Conservation (phyloP, 2,888 invertebrate species). For the Pseudolycoriella hygida region DNA sequence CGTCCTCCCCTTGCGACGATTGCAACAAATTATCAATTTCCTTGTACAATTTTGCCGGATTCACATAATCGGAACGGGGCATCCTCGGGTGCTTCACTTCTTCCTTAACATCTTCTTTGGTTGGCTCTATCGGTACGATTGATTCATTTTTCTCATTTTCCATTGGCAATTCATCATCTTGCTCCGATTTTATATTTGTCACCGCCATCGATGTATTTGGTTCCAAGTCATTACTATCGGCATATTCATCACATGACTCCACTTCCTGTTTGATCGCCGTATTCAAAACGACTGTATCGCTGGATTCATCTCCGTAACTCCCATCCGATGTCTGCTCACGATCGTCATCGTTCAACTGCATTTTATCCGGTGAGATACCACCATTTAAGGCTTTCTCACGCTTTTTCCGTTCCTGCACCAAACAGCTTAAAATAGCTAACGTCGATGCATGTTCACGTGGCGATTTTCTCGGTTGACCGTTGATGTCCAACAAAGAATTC, state of each 20-base stretch:
- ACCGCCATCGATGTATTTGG: not conserved
- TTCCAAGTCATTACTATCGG: not conserved
- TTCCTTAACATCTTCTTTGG: slow-evolving; percentile 15
- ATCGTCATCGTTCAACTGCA: not conserved
- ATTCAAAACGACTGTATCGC: not conserved
- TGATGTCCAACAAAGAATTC: slow-evolving; percentile 26
- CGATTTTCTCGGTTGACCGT: slow-evolving; percentile 54
- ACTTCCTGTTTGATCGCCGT: not conserved
- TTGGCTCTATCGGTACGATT: slow-evolving; percentile 5
- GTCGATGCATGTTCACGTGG: slow-evolving; percentile 81
- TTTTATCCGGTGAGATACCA: slow-evolving; percentile 8
- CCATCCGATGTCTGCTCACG: not conserved
- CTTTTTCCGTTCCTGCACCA: slow-evolving; percentile 33
- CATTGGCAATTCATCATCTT: not conserved
- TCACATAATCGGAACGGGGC: slow-evolving; percentile 12
- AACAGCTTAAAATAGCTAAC: slow-evolving; percentile 56
- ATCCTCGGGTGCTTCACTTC: slow-evolving; percentile 16
- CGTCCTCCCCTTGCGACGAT: slow-evolving; percentile 8
- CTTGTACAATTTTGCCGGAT: slow-evolving; percentile 15
- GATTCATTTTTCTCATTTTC: slow-evolving; percentile 2
- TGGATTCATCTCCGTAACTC: not conserved
- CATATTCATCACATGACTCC: not conserved
- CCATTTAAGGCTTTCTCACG: slow-evolving; percentile 14
- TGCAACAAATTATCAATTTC: slow-evolving; percentile 25
- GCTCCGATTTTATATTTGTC: not conserved